Evolutionary conservation across 30 jellyfish, hydroid and myxozoan species (phyloP), one percentile per base, ranked within the genome.

Genomic region (Hydractinia symbiolongicarpus): DNA sequence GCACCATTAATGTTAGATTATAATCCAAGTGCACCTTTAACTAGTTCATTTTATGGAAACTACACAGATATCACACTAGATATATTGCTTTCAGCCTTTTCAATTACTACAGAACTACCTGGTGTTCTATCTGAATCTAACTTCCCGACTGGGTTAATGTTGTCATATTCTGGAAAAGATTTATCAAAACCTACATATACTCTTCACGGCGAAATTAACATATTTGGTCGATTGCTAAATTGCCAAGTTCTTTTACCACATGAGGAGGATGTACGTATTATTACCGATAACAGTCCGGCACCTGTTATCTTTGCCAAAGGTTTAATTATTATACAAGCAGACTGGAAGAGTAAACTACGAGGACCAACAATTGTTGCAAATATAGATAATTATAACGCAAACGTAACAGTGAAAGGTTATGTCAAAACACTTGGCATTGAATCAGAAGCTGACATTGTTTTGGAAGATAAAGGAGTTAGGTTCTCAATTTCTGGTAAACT

Each of bases 281-380:
- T 94, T 19, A 94, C 99, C 13, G 95, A 88, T 9, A 94, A 94
- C 76, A 94, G 99, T 68, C 99, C 99, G 71, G 99, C 99, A 1
- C 99, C 99, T 66, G 95, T 94, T 17, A 88, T 94, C 54, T 88
- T 88, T 17, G 99, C 97, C 58, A 82, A 85, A 52, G 97, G 99
- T 13, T 95, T 82, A 80, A 83, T 94, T 15, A 94, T 94, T 50
- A 82, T 94, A 53, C 95, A 88, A 70, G 86, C 85, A 78, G 95
- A 78, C 66, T 20, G 83, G 14, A 90, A 77, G 21, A 85, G 67
- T 40, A 81, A 81, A 54, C 73, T 94, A 51, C 76, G 97, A 62
- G 99, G 99, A 9, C 99, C 99, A 13, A 86, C 75, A 9, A 82
- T 94, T 20, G 40, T 83, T 16, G 96, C 99, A 4, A 86, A 84